These are phyloP conservation scores for Numenius arquata DNA, from an alignment of 2,113 vertebrate genomes.

Conservation along the genomic window DNA sequence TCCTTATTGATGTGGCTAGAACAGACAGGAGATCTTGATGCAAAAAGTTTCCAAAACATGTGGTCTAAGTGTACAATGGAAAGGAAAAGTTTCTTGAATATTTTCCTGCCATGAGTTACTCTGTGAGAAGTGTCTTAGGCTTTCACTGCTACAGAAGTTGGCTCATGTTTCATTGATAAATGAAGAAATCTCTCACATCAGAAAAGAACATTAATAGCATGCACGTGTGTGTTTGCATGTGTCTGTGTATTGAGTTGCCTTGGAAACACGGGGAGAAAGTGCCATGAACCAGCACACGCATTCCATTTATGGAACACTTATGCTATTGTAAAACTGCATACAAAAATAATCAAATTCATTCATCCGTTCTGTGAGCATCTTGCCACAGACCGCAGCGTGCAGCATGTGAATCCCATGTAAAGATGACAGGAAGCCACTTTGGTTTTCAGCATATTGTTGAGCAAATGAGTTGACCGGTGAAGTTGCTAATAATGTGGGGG, in stretches of 20 bases:
- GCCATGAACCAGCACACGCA: background rate
- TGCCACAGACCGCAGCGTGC: background rate
- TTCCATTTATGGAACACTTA: background rate
- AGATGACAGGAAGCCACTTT: background rate
- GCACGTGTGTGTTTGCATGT: constrained; percentile 14
- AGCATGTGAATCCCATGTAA: rapidly evolving
- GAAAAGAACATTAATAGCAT: background rate
- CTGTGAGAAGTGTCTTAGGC: background rate
- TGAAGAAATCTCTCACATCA: background rate
- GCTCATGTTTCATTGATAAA: background rate
- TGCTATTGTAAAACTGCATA: background rate
- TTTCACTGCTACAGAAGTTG: background rate
- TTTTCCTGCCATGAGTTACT: background rate
- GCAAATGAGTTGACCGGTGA: background rate
- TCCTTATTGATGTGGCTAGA: background rate
- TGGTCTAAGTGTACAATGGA: rapidly evolving
- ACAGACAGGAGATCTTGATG: background rate
- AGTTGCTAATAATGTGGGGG: background rate
- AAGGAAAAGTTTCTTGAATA: background rate
- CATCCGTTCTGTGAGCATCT: background rate
- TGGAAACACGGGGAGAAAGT: constrained; percentile 6
- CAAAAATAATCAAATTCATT: background rate
- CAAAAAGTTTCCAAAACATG: background rate
- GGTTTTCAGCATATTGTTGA: background rate
- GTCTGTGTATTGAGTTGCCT: constrained; percentile 5